phyloP scores from a whole-genome alignment of 2,113 vertebrate species.

The Pteronura brasiliensis region DNA sequence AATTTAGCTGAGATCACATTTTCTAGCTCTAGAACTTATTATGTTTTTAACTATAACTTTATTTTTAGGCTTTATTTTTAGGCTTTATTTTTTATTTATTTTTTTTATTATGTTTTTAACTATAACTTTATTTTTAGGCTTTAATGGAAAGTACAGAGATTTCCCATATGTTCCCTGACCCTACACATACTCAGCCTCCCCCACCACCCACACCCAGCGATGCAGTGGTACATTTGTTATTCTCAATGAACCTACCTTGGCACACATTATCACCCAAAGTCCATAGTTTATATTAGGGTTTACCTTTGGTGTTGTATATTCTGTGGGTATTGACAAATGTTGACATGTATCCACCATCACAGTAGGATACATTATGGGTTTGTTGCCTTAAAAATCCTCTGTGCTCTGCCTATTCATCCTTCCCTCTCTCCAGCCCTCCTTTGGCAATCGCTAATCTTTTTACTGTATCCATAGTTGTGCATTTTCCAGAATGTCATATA shows the following conservation, averaged over 20 bases:
- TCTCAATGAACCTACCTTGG: background rate
- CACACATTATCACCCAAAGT: background rate
- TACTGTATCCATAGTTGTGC: background rate
- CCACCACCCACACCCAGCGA: background rate
- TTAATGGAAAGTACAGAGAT: background rate
- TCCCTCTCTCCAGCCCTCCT: background rate
- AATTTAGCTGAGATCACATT: background rate
- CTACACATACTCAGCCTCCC: no score
- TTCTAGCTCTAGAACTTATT: background rate
- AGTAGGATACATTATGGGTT: background rate
- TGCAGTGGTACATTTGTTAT: background rate
- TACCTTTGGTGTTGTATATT: background rate
- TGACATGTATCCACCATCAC: background rate
- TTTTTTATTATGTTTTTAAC: background rate
- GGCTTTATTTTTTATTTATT: no score
- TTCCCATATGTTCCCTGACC: background rate
- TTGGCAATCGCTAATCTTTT: background rate
- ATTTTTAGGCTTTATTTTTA: background rate
- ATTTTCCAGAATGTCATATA: background rate
- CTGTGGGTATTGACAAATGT: background rate
- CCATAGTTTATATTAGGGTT: background rate
- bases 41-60: background rate
- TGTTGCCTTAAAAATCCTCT: background rate
- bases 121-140: background rate
- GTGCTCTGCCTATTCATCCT: background rate